Conservation (phyloP, 2,797 vertebrate species). For the Coranthus polyacanthus region DNA sequence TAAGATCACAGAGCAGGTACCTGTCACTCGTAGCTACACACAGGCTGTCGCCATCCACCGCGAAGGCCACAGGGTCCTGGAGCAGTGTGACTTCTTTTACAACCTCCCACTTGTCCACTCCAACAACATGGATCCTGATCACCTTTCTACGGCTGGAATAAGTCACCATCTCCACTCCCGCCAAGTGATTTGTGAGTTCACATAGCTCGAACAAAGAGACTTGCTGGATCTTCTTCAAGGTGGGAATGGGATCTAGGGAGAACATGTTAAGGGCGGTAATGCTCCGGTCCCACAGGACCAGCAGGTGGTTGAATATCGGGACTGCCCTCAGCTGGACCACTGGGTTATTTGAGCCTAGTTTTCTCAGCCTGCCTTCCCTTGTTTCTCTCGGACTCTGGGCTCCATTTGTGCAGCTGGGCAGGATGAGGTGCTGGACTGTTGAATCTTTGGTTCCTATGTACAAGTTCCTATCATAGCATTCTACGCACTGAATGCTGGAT, state of each 20-base stretch:
- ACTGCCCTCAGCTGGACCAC: constrained; percentile 71
- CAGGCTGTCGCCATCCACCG: constrained; percentile 63
- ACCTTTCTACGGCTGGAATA: constrained; percentile 72
- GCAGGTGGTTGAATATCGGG: constrained; percentile 81
- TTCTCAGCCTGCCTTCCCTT: constrained; percentile 68
- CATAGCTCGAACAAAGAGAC: constrained; percentile 71
- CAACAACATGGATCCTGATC: constrained; percentile 71
- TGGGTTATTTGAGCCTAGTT: constrained; percentile 74
- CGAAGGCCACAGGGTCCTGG: constrained; percentile 75
- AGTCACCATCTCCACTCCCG: constrained; percentile 67
- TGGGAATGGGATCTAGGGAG: constrained; percentile 73
- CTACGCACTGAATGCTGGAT: constrained; percentile 73
- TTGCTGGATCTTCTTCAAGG: constrained; percentile 79
- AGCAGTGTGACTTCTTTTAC: constrained; percentile 70
- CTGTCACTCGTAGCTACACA: constrained; percentile 76
- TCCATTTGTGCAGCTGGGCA: constrained; percentile 22
- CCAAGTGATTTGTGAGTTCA: not conserved
- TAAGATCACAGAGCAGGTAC: constrained; percentile 78
- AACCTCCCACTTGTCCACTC: constrained; percentile 79
- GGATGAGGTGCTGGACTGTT: constrained; percentile 71
- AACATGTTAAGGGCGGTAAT: constrained; percentile 81
- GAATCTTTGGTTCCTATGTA: constrained; percentile 77
- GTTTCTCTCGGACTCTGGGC: constrained; percentile 23
- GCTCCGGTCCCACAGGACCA: constrained; percentile 78
- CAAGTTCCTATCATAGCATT: constrained; percentile 73